These are phyloP conservation scores for Gerris lacustris DNA, from an alignment of 2,888 invertebrate genomes.

Conservation along the genomic window DNA sequence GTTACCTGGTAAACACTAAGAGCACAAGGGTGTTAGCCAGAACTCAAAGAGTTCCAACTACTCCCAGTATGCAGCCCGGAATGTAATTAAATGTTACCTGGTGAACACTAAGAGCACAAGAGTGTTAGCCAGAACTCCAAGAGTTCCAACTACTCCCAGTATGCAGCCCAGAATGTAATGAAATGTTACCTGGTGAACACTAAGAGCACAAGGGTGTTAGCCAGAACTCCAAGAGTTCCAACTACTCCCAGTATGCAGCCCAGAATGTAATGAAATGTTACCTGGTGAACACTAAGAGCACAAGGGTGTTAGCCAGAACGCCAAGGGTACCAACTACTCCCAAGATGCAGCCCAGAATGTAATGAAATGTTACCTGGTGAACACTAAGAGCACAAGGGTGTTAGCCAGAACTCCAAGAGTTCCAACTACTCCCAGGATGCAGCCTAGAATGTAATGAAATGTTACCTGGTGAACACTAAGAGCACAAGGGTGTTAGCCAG, in stretches of 20 bases:
- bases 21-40: neutral
- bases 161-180: neutral
- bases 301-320: neutral
- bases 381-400: neutral
- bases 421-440: neutral
- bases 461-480: slow-evolving; percentile 2
- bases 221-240: slow-evolving; percentile 1
- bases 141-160: neutral
- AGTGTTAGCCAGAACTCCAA: neutral
- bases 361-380: neutral
- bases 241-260: neutral
- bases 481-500: neutral
- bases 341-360: neutral
- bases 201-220: neutral
- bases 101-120: neutral
- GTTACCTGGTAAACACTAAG: neutral
- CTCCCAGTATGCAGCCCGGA: neutral
- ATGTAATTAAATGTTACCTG: neutral
- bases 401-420: neutral
- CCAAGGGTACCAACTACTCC: neutral
- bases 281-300: slow-evolving; percentile 5
- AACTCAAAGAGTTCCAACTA: neutral
- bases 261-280: neutral
- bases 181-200: slow-evolving; percentile 2
- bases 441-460: neutral